Base-by-base conservation (phyloP, 23 tunicate genomes). In the Trididemnum miniatum region DNA sequence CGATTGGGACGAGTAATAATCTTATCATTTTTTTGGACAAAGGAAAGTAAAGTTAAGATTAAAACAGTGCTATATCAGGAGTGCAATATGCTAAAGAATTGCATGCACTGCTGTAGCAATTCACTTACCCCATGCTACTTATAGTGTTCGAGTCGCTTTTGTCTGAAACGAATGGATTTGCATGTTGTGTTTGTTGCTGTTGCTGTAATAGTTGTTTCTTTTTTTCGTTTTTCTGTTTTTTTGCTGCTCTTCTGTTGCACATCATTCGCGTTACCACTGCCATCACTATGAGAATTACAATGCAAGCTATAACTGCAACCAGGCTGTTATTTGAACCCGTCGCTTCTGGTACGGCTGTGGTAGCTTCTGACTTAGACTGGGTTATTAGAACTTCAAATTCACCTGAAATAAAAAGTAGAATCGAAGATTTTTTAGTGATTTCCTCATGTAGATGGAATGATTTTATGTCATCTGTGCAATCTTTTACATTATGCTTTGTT, bases 321-420 rank as follows among this genome's bases (percentile, higher is more conserved):
- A 57, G 28, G 32, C 24, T 37, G 59, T 26, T 49, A 59, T 74
- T 74, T 34, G 65, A 31, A 52, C 27, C 67, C 9, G 67, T 4
- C 2, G 59, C 30, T 12, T 52, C 39, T 32, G 4, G 35, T 18
- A 31, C 39, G 2, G 67, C 79, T 34, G 80, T 74, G 30, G 67
- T 77, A 12, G 49, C 67, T 29, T 52, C 67, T 15, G 51, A 3
- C 22, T 24, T 31, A 2, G 60, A 59, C 30, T 18, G 20, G 28
- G 82, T 77, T 2, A 77, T 39, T 9, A 38, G 67, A 20, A 77
- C 3, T 77, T 77, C 82, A 31, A 77, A 22, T 57, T 77, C 82
- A 29, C 67, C 67, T 62, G n/a, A 62, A 62, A 22, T 4, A n/a
- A 62, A 49, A n/a, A n/a, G n/a, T n/a, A n/a, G n/a, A n/a, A n/a